Conservation (phyloP, 1,140 invertebrate genomes). For the Megalopta genalis region DNA sequence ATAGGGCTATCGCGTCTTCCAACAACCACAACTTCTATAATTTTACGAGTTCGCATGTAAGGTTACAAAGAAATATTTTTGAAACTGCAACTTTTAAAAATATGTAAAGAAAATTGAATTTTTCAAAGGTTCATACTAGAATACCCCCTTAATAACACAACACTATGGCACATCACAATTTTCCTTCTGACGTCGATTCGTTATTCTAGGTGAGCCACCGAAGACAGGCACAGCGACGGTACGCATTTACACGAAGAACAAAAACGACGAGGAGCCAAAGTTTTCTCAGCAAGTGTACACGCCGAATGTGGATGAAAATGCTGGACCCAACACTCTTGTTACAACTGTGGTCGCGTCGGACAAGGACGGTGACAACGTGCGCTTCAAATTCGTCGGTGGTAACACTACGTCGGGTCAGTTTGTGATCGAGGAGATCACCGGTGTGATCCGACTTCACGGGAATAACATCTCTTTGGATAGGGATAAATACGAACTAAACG, state of each 20-base stretch:
- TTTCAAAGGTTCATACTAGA: too few relatives aligned
- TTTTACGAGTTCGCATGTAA: too few relatives aligned
- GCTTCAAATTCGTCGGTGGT: conserved; percentile 95
- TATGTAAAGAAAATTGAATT: too few relatives aligned
- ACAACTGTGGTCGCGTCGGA: conserved; percentile 97
- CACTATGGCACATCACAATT: too few relatives aligned
- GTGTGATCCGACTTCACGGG: conserved; percentile 93
- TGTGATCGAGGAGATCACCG: conserved; percentile 96
- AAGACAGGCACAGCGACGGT: conserved; percentile 96
- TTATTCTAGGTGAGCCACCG: conserved; percentile 86
- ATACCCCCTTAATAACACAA: too few relatives aligned
- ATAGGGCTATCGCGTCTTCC: too few relatives aligned
- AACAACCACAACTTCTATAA: too few relatives aligned
- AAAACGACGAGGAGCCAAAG: conserved; percentile 97
- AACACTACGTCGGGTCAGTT: conserved; percentile 94
- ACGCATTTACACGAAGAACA: conserved; percentile 96
- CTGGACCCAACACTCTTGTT: conserved; percentile 94
- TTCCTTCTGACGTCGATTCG: background rate
- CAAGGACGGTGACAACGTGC: conserved; percentile 96
- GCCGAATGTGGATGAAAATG: conserved; percentile 97
- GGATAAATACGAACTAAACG: conserved; percentile 96
- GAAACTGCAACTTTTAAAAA: too few relatives aligned
- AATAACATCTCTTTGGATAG: conserved; percentile 91
- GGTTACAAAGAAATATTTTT: too few relatives aligned
- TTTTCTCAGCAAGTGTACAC: conserved; percentile 98